Evolutionary conservation across 1,140 invertebrate genomes (phyloP), one percentile per base, ranked within the genome.

Genomic region (Caenorhabditis inopinata): DNA sequence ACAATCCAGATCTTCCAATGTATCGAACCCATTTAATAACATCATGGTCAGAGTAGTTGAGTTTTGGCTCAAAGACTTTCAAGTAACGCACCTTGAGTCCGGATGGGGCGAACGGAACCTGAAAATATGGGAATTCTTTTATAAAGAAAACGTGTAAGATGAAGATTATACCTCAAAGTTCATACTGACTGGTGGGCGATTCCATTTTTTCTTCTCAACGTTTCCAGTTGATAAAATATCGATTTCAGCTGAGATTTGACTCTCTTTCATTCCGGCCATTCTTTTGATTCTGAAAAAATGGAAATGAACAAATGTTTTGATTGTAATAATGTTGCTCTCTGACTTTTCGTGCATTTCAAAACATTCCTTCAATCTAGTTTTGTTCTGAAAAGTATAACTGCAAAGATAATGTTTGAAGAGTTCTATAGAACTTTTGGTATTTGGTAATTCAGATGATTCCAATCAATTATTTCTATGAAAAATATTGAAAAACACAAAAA

Each of bases 21-120:
- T 99, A 99, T 49, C 97, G 92, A 25, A 99, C 97, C 97, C 97
- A 99, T 93, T 99, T 99, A 87, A 99, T 98, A 83, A 99, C 97
- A 90, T 99, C 97, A 85, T 99, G 96, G 89, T 99, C 97, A 32
- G 96, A 98, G 90, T 99, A 99, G 91, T 99, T 99, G 76, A 99
- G 91, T 90, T 99, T 99, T 0, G 96, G 94, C 89, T 99, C 97
- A 86, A 99, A 99, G 49, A 99, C 97, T 90, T 99, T 99, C 85
- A 99, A 90, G 89, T 99, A 99, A 7, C 97, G 93, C 53, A 99
- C 97, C 91, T 97, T 92, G 88, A 99, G 98, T 14, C 97, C 97
- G 80, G 97, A 99, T 11, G 97, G 97, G 12, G 97, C 97, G 90
- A 94, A 94, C 42, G 93, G 93, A 77, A 93, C 93, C 92, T 93